Conservation (phyloP, 2,888 invertebrate species). For the Tuta absoluta region DNA sequence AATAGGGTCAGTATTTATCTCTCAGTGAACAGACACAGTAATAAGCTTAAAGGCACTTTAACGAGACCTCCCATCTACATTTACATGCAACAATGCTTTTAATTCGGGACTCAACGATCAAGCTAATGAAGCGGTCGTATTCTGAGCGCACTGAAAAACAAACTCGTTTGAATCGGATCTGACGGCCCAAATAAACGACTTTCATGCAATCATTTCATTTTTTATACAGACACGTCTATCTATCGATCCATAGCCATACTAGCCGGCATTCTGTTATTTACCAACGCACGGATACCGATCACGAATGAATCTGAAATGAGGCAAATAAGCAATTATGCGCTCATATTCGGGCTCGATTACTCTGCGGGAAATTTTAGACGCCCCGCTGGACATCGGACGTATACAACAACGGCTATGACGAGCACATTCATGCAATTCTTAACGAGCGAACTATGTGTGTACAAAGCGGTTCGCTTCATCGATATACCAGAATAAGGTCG, state of each 20-base stretch:
- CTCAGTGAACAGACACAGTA: background rate
- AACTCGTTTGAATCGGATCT: background rate
- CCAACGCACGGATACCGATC: slow-evolving; percentile 49
- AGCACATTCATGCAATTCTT: slow-evolving; percentile 21
- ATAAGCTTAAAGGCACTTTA: slow-evolving; percentile 1
- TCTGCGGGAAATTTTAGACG: slow-evolving; percentile 64
- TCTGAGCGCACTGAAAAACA: slow-evolving; percentile 24
- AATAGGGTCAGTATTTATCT: slow-evolving; percentile 4
- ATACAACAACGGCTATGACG: slow-evolving; percentile 18
- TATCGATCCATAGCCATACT: background rate
- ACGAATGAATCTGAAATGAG: slow-evolving; percentile 72
- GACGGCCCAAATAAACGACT: background rate
- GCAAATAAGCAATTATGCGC: slow-evolving; percentile 77
- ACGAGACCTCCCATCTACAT: background rate
- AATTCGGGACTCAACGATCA: slow-evolving; percentile 6
- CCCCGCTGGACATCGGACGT: slow-evolving; percentile 44
- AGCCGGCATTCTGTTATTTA: slow-evolving; percentile 33
- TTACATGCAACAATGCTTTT: slow-evolving; percentile 5
- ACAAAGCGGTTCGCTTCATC: background rate
- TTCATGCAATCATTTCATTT: slow-evolving; percentile 8
- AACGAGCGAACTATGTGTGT: slow-evolving; percentile 12
- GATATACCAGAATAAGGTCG: background rate
- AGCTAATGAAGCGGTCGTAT: slow-evolving; percentile 39
- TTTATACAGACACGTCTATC: background rate
- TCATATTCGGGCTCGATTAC: slow-evolving; percentile 71